Evolutionary conservation across 1,140 invertebrate genomes (phyloP), one percentile per base, ranked within the genome.

Genomic region (Atopsyche davidsoni): DNA sequence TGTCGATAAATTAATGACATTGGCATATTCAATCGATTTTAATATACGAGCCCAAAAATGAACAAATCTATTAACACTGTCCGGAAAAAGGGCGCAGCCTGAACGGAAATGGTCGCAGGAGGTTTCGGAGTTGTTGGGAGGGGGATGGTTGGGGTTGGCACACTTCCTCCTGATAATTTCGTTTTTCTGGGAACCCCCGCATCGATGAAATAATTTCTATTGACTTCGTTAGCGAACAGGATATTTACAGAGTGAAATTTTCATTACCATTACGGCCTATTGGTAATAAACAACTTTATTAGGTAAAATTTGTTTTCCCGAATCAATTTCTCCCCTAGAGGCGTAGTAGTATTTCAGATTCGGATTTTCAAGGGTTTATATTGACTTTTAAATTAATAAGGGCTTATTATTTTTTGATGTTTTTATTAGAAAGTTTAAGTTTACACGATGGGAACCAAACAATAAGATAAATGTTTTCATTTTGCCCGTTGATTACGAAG

Each of bases 201-300:
- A 40, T 25, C 35, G 46, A 28, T 22, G 36, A 34, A 38, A 48
- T 48, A 44, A 48, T 54, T 53, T 54, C 45, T 48, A 42, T 24
- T 31, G 36, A 24, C 39, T 48, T 46, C 32, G 32, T 35, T 46
- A 24, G 31, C 34, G 41, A 31, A 41, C 41, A 51, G 41, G 43
- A 51, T 51, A 46, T 51, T 51, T 51, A 28, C 38, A 36, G 18
- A 41, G 25, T 16, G 24, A 31, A 24, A 31, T 34, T 47, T 47
- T 47, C 45, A 47, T 47, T 47, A 34, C n/a, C n/a, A 16, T 16
- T 16, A 47, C 35, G 23, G 46, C 36, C 24, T 17, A 24, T 39
- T 28, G 46, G 14, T 38, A 49, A 49, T 49, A 49, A 49, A 41
- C 46, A 34, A 41, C 46, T 41, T 49, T 49, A 49, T 49, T 49